A percentile compares a stretch with the other conserved stretches of the same genome.
These are phyloP conservation scores for Tetraneura akinire DNA, from an alignment of 1,140 invertebrate species.

Conservation along the genomic window DNA sequence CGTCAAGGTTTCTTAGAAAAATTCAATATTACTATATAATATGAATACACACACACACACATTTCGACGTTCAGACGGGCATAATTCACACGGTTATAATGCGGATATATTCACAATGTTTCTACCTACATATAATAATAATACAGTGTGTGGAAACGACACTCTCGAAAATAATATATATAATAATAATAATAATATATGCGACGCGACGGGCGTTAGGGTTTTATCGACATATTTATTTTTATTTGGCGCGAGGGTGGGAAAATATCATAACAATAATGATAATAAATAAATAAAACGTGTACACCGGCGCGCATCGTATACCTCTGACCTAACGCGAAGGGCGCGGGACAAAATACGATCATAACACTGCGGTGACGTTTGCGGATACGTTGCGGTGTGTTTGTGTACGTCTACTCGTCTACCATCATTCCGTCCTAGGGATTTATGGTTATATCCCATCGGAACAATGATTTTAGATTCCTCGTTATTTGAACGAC, in stretches of 20 bases:
- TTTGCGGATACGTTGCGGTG: slow-evolving; percentile 4
- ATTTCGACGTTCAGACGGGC: too few relatives aligned
- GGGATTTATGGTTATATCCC: slow-evolving; percentile 22
- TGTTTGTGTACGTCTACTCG: too few relatives aligned
- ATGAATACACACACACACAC: too few relatives aligned
- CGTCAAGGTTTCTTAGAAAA: too few relatives aligned
- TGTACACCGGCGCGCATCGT: neutral
- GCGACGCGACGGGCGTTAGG: neutral
- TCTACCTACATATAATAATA: too few relatives aligned
- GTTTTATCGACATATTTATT: slow-evolving; percentile 13
- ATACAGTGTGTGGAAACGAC: too few relatives aligned
- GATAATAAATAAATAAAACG: slow-evolving; percentile 17
- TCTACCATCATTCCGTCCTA: neutral
- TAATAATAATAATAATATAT: too few relatives aligned
- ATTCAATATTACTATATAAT: too few relatives aligned
- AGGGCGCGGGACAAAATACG: neutral
- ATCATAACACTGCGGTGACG: slow-evolving; percentile 18
- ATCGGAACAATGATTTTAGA: slow-evolving; percentile 34
- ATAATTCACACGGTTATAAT: too few relatives aligned
- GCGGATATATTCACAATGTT: too few relatives aligned
- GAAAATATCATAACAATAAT: neutral
- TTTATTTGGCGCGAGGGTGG: neutral
- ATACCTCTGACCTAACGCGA: too few relatives aligned
- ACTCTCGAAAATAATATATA: too few relatives aligned
- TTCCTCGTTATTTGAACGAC: neutral